Conservation (phyloP, 1,140 invertebrate genomes). For the Aphidius ervi region DNA sequence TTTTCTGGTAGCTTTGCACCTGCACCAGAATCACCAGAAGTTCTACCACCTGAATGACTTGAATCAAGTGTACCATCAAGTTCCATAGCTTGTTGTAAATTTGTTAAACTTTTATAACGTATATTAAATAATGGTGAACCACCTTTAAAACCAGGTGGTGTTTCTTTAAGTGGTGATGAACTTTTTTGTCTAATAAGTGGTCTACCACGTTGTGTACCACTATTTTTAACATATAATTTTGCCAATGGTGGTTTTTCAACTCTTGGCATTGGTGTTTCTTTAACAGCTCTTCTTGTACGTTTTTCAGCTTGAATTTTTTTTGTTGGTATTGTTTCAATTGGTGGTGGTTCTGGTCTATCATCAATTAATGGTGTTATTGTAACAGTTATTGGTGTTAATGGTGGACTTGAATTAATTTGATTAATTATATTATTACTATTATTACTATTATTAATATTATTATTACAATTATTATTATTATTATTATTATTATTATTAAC, state of each 20-base stretch:
- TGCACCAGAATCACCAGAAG: conserved; percentile 76
- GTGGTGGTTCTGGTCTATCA: conserved; percentile 79
- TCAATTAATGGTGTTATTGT: conserved; percentile 50
- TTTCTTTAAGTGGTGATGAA: conserved; percentile 68
- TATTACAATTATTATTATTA: conserved; percentile 27
- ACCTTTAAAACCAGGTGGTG: conserved; percentile 63
- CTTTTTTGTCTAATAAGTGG: conserved; percentile 68
- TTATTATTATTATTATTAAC: conserved; percentile 29
- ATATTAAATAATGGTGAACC: conserved; percentile 79
- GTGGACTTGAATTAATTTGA: conserved; percentile 30
- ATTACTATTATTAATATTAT: not conserved
- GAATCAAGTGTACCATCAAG: conserved; percentile 80
- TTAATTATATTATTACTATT: no score
- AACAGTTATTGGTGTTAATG: conserved; percentile 43
- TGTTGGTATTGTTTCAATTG: conserved; percentile 84
- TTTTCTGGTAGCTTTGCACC: conserved; percentile 78
- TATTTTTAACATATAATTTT: conserved; percentile 76
- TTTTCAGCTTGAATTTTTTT: conserved; percentile 75
- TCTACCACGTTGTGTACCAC: conserved; percentile 61
- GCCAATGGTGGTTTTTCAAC: conserved; percentile 55
- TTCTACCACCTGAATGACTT: conserved; percentile 80
- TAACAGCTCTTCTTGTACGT: conserved; percentile 57
- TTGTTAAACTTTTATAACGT: conserved; percentile 76
- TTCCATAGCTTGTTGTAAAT: conserved; percentile 74
- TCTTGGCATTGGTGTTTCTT: conserved; percentile 49